Percentiles rank a stretch among this genome's conserved stretches.
Evolutionary conservation across 1,140 invertebrate species (phyloP).

Genomic region (Mamestra configurata): DNA sequence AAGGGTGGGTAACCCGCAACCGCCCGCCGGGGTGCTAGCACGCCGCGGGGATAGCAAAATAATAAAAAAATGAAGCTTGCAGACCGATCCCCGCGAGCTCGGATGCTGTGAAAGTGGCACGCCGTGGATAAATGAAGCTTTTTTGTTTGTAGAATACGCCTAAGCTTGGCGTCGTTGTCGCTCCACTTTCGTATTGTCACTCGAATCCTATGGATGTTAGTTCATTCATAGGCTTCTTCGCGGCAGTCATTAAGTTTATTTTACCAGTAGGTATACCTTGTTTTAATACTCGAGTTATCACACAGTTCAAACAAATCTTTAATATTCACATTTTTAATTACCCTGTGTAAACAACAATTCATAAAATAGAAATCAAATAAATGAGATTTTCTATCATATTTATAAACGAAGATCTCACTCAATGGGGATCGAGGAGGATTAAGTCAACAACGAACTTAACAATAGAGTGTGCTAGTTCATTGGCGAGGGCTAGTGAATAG

Average conservation of each 20-base stretch:
- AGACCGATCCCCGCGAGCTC: slow-evolving; percentile 81
- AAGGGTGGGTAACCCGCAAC: slow-evolving; percentile 71
- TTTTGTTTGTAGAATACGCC: slow-evolving; percentile 85
- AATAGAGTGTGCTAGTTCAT: slow-evolving; percentile 73
- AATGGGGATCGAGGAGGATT: slow-evolving; percentile 78
- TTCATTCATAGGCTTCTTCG: slow-evolving; percentile 73
- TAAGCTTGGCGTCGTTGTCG: slow-evolving; percentile 81
- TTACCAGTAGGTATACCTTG: slow-evolving; percentile 63
- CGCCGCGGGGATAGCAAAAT: slow-evolving; percentile 71
- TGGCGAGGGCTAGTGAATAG: slow-evolving; percentile 55
- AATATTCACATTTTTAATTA: background rate
- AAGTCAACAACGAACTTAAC: slow-evolving; percentile 83
- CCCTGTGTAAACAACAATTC: slow-evolving; percentile 5
- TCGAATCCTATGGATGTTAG: slow-evolving; percentile 84
- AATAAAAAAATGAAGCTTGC: slow-evolving; percentile 82
- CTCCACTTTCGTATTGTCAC: slow-evolving; percentile 84
- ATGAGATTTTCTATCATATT: slow-evolving; percentile 76
- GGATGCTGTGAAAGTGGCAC: slow-evolving; percentile 87
- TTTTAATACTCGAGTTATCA: slow-evolving; percentile 64
- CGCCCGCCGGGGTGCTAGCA: slow-evolving; percentile 61
- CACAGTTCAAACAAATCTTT: slow-evolving; percentile 20
- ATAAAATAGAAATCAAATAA: slow-evolving; percentile 62
- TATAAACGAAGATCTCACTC: slow-evolving; percentile 80
- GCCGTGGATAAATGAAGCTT: slow-evolving; percentile 86
- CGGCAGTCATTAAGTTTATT: slow-evolving; percentile 77